Base-by-base conservation (phyloP, 2,888 invertebrate species). In the Microdon myrmicae region DNA sequence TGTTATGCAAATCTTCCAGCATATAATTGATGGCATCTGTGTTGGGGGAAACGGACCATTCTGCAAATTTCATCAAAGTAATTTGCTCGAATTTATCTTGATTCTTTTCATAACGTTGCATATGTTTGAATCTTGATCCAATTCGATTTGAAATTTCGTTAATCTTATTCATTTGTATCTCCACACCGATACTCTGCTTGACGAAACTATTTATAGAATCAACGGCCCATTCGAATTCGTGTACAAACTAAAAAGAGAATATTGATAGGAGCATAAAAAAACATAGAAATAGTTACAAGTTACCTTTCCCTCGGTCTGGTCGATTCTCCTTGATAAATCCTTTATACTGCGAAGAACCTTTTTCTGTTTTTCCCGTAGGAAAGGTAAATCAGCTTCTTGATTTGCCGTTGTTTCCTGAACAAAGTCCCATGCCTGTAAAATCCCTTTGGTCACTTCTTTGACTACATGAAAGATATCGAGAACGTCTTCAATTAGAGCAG, bases 51-150 rank as follows among this genome's bases (percentile, higher is more conserved):
- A 90, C 86, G 28, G 87, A 86, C 79, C 84, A 85, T 67, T 81
- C 82, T 0, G 90, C 89, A 73, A 90, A 91, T 71, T 86, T 84
- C 72, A 88, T 82, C 67, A 91, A 73, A 4, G 92, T 92, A 55
- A 81, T 81, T 66, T 81, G 75, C 74, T 90, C 89, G 68, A 86
- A 79, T 53, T 81, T 81, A 20, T 81, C 76, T 67, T 82, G 81
- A 35, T 82, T 71, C 2, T 79, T 75, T 44, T 85, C 82, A 72
- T 87, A 86, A 43, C 82, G 82, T 59, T 82, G 74, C 85, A 89
- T 87, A 71, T 83, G 81, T 17, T 81, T 74, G 68, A 86, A 85
- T 3, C 85, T 83, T 17, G 84, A 81, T 35, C 85, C 81, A 29
- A 90, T 83, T 9, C 85, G 79, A 47, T 83, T 82, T 58, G 87